Percentiles rank a stretch among this genome's conserved stretches.
Conservation (phyloP, 2,113 vertebrate genomes). For the Perca schrenkii region DNA sequence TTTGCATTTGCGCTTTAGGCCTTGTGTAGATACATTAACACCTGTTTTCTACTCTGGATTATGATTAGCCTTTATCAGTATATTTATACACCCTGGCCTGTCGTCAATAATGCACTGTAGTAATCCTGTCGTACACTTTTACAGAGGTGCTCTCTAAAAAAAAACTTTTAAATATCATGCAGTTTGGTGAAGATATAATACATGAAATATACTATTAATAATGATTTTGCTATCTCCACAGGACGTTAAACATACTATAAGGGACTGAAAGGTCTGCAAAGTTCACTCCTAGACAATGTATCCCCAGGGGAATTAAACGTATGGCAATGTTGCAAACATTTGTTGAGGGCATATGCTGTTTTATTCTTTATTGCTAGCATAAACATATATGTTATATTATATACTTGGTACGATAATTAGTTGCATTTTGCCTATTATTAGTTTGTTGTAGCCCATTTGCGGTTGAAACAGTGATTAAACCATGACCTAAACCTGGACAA, state of each 20-base stretch:
- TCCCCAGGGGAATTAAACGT: background rate
- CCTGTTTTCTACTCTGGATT: conserved; percentile 51
- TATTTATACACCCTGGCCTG: conserved; percentile 16
- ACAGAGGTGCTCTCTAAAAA: background rate
- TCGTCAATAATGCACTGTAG: conserved; percentile 13
- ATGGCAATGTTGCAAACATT: background rate
- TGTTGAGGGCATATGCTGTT: background rate
- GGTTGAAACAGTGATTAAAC: background rate
- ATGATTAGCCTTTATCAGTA: conserved; percentile 14
- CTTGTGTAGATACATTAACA: conserved; percentile 50
- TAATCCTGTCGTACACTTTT: conserved; percentile 41
- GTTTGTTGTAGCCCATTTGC: background rate
- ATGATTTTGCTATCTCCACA: background rate
- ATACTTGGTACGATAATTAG: background rate
- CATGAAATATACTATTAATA: background rate
- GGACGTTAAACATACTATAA: background rate
- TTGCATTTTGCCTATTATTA: background rate
- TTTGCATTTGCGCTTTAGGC: conserved; percentile 58
- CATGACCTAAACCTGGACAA: background rate
- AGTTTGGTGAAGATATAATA: no score
- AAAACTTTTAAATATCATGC: background rate
- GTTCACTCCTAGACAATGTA: background rate
- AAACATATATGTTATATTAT: background rate
- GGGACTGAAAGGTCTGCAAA: background rate
- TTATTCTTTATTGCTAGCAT: background rate